A percentile compares a stretch with the other conserved stretches of the same genome.
These are phyloP conservation scores for rabbit (Oryctolagus cuniculus) DNA, from an alignment of 2,113 vertebrate species.

Conservation along the genomic window mOryCun1.1 NC_091443.1:25964501-25965000, in stretches of 20 bases:
- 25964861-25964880: conserved; percentile 31
- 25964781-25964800: conserved; percentile 2
- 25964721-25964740: background rate
- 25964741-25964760: too few relatives aligned
- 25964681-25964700: background rate
- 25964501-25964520: background rate
- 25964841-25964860: conserved; percentile 10
- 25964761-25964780: too few relatives aligned
- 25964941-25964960: conserved; percentile 5
- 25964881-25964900: conserved; percentile 14
- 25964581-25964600: conserved; percentile 8
- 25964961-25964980: background rate
- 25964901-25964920: conserved; percentile 5
- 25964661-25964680: background rate
- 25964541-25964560: conserved; percentile 40
- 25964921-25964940: conserved; percentile 41
- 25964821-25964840: conserved; percentile 18
- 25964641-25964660: conserved; percentile 36
- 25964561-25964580: conserved; percentile 22
- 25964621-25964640: conserved; percentile 24
- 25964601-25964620: conserved; percentile 23
- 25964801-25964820: conserved; percentile 4
- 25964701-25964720: background rate
- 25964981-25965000: background rate
- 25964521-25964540: conserved; percentile 44